Base-by-base conservation (phyloP, 2,888 invertebrate species). In the Azorinus chamasolen region DNA sequence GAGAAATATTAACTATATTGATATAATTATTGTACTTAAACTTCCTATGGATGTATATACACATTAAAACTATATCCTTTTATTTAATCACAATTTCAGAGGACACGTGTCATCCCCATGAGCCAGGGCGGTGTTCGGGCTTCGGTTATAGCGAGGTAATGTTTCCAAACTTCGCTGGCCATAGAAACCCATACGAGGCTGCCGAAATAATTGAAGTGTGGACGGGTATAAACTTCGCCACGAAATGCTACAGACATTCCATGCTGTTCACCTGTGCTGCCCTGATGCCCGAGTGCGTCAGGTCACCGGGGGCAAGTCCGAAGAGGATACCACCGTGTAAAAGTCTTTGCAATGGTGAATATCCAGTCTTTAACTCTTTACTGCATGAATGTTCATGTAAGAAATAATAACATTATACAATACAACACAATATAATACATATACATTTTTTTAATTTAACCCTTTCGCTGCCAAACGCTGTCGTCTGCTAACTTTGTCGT, bases 251-350 rank as follows among this genome's bases (percentile, higher is more conserved):
- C 74, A 81, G 83, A 55, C 81, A 87, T 63, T 58, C 84, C 8
- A 41, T 78, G 43, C 64, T 88, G 48, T 87, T 89, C 51, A 85
- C 74, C 1, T 90, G 90, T 58, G 63, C 87, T 20, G 73, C 87
- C 12, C 84, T 84, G 39, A 66, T 88, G 55, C 88, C 90, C 0
- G 87, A 86, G 45, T 90, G 89, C 73, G 75, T 83, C 14, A 83
- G 86, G 8, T 73, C 68, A 12, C 75, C 72, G 0, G 54, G 62
- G 8, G 66, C 82, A 1, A 84, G 84, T 0, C 57, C 82, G 22
- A 86, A 89, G 63, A 69, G 73, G 14, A 83, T 89, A n/a, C 90
- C 89, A 14, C 89, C 89, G 0, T 90, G 90, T 63, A 68, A 74
- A 53, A 89, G 88, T 71, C 77, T 90, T 0, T 90, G 90, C 74